phyloP scores from a whole-genome alignment of 2,797 vertebrate species.

The Takifugu rubripes region DNA sequence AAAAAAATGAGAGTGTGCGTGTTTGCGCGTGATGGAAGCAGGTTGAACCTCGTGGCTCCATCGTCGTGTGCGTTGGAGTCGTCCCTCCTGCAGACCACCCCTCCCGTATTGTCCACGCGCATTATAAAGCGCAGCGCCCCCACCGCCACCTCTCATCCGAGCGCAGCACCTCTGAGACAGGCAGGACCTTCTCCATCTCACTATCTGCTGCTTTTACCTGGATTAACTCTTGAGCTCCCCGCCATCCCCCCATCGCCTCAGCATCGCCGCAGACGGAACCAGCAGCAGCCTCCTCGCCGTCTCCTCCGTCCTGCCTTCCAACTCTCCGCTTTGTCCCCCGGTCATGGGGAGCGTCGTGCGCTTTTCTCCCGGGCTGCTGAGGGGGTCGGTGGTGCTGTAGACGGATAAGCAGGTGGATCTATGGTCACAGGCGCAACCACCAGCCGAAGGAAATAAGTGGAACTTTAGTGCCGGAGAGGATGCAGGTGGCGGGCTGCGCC shows the following conservation, averaged over 20 bases:
- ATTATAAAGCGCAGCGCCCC: conserved; percentile 70
- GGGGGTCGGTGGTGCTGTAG: conserved; percentile 79
- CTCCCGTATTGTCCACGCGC: conserved; percentile 48
- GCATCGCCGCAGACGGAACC: conserved; percentile 1
- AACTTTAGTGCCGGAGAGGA: conserved; percentile 91
- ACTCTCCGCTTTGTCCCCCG: conserved; percentile 75
- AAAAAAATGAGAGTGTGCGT: neutral
- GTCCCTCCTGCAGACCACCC: conserved; percentile 20
- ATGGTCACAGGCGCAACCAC: conserved; percentile 84
- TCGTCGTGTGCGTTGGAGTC: neutral
- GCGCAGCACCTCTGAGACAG: conserved; percentile 40
- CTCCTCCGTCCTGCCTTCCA: conserved; percentile 50
- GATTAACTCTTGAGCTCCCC: conserved; percentile 75
- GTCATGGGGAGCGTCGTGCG: conserved; percentile 87
- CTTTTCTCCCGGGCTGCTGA: conserved; percentile 82
- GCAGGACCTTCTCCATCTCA: conserved; percentile 45
- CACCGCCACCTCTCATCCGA: conserved; percentile 45
- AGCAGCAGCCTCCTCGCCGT: conserved; percentile 14
- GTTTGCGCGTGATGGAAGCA: neutral
- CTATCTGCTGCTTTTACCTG: conserved; percentile 69
- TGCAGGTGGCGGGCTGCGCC: conserved; percentile 88
- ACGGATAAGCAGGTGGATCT: conserved; percentile 88
- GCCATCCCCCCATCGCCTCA: neutral
- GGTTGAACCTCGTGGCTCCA: neutral
- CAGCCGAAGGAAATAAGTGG: conserved; percentile 82